Evolutionary conservation across 2,113 vertebrate species (phyloP).

Genomic region (Halcyon senegalensis): DNA sequence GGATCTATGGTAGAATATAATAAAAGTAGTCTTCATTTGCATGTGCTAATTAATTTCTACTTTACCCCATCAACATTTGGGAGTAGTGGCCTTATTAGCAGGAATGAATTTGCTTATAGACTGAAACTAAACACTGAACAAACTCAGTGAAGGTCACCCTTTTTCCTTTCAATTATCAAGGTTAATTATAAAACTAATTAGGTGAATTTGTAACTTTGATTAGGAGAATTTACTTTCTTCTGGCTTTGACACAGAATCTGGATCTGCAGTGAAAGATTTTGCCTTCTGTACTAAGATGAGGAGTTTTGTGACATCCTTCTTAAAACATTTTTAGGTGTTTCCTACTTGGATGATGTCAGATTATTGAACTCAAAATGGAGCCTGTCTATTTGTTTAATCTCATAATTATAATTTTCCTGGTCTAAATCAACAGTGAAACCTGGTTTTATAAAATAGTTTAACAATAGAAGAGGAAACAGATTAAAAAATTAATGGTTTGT

Average conservation of each 20-base stretch:
- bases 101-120: constrained; percentile 54
- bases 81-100: constrained; percentile 56
- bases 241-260: background rate
- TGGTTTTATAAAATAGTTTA: background rate
- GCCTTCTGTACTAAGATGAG: background rate
- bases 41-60: constrained; percentile 68
- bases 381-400: background rate
- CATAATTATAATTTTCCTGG: background rate
- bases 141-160: constrained; percentile 59
- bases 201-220: constrained; percentile 61
- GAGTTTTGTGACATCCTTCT: background rate
- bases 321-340: background rate
- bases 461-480: background rate
- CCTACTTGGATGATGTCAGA: background rate
- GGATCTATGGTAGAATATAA: background rate
- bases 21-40: constrained; percentile 53
- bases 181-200: constrained; percentile 76
- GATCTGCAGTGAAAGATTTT: background rate
- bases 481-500: background rate
- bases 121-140: constrained; percentile 63
- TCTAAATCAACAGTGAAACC: background rate
- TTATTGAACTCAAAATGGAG: background rate
- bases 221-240: constrained; percentile 46
- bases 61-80: constrained; percentile 50
- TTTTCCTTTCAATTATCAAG: constrained; percentile 67